Conservation (phyloP, 2,888 invertebrate species). For the Pyrocoelia pectoralis region DNA sequence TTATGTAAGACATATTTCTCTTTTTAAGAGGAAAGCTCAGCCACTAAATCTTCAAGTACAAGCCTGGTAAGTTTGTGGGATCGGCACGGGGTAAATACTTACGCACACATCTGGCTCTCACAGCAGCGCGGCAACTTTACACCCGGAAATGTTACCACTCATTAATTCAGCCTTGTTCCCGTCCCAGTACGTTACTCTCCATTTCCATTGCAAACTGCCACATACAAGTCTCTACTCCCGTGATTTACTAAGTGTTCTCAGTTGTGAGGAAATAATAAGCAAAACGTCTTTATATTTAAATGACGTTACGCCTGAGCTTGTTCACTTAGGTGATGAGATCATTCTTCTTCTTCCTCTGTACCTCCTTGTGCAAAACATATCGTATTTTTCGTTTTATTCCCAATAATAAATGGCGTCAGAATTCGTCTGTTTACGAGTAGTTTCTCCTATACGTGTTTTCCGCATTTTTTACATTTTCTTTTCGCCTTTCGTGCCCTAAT, state of each 20-base stretch:
- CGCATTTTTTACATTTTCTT: slow-evolving; percentile 5
- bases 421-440: slow-evolving; percentile 2
- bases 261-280: slow-evolving; percentile 38
- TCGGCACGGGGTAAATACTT: slow-evolving; percentile 50
- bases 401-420: slow-evolving; percentile 12
- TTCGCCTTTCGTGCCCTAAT: not conserved
- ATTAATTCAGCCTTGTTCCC: slow-evolving; percentile 53
- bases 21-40: slow-evolving; percentile 38
- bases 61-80: slow-evolving; percentile 49
- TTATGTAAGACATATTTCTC: slow-evolving; percentile 37
- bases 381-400: slow-evolving; percentile 10
- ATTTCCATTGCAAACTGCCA: slow-evolving; percentile 44
- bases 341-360: slow-evolving; percentile 22
- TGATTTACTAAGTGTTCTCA: slow-evolving; percentile 46
- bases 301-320: slow-evolving; percentile 26
- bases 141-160: slow-evolving; percentile 54
- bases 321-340: slow-evolving; percentile 29
- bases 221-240: slow-evolving; percentile 41
- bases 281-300: slow-evolving; percentile 35
- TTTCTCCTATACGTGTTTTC: not conserved
- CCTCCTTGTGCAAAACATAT: slow-evolving; percentile 13
- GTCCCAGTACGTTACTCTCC: slow-evolving; percentile 47
- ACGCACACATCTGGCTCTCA: slow-evolving; percentile 52
- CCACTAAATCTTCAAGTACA: slow-evolving; percentile 42
- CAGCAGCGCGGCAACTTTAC: slow-evolving; percentile 52